Percentiles rank a stretch among this genome's conserved stretches.
Conservation (phyloP, 2,113 vertebrate genomes). For the Heptranchias perlo region DNA sequence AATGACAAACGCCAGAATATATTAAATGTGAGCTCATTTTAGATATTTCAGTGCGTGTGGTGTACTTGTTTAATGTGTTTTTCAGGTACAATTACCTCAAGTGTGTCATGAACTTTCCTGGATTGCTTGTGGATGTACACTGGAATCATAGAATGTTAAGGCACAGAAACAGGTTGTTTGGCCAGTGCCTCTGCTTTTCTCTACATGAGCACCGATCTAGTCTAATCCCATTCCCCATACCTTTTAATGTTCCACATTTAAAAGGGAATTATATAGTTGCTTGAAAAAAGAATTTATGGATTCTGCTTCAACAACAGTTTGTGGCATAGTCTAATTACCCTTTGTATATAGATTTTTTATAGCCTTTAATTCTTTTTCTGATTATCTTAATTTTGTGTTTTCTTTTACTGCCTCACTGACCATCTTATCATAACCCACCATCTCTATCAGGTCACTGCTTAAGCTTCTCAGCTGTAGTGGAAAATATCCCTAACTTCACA, state of each 20-base stretch:
- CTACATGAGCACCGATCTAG: neutral
- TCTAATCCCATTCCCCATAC: neutral
- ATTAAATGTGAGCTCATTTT: neutral
- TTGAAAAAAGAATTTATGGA: neutral
- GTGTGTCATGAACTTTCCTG: neutral
- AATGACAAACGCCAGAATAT: neutral
- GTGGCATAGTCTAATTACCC: neutral
- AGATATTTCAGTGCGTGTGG: neutral
- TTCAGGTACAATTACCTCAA: neutral
- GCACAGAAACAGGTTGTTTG: neutral
- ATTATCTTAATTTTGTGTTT: neutral
- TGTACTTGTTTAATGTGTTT: neutral
- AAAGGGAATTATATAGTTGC: neutral
- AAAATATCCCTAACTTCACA: neutral
- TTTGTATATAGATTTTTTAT: neutral
- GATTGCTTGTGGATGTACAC: neutral
- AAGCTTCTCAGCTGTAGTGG: neutral
- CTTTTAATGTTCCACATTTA: neutral
- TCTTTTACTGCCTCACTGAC: neutral
- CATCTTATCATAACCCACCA: neutral
- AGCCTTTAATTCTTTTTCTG: neutral
- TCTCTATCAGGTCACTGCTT: neutral
- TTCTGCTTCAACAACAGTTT: neutral
- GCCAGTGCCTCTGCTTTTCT: neutral
- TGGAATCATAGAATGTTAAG: neutral